Evolutionary conservation across 1,140 invertebrate species (phyloP), one percentile per base, ranked within the genome.

Genomic region (Drosophila oshimai): DNA sequence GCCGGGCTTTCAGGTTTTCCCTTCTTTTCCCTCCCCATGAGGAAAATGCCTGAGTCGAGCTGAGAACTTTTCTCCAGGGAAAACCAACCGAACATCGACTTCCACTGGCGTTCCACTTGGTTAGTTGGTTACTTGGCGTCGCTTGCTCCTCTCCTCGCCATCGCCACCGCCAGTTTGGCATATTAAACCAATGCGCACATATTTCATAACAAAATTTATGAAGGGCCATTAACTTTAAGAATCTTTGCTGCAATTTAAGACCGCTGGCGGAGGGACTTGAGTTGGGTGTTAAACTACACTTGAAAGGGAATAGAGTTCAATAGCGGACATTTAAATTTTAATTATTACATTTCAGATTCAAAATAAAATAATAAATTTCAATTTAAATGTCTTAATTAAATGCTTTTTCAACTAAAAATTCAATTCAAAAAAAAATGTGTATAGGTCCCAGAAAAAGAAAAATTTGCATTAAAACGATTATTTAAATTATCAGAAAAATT

Each of bases 151-250:
- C 49, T 31, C 42, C 28, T 15, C n/a, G n/a, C n/a, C n/a, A n/a
- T n/a, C n/a, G n/a, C n/a, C n/a, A n/a, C n/a, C n/a, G 45, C 44
- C 47, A 29, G 72, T 42, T 36, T 62, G 80, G 80, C 80, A 75
- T 76, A 83, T 83, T 84, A 78, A 83, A 74, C 74, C 64, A 67
- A 72, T 54, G 80, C 71, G 81, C 81, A 87, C 80, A 86, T 86
- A 86, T 86, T 86, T 86, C 81, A 86, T 86, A 86, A 86, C 68
- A 87, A 86, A 86, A 86, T 86, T 86, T 86, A 86, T 86, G 81
- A 87, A 86, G 81, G 81, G 76, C 81, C 81, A 86, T 86, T 86
- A 86, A 86, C 81, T 86, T 87, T 86, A 87, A 87, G 81, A 86
- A 86, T 86, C 81, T 86, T 86, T 86, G 68, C 62, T 44, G 75